Conservation (phyloP, 1,140 invertebrate genomes). For the Mamestra configurata region DNA sequence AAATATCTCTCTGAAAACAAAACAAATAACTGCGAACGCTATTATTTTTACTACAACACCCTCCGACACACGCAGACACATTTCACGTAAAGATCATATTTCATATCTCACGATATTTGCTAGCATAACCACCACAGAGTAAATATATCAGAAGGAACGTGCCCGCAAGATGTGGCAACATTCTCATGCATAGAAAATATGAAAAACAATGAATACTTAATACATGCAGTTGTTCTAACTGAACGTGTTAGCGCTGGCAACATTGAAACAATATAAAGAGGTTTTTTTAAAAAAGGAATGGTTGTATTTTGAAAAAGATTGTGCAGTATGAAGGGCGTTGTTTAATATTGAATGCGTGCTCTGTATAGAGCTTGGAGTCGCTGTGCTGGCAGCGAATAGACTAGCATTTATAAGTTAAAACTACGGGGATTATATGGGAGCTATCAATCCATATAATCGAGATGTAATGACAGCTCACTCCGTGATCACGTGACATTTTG, state of each 20-base stretch:
- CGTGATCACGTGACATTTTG: too few relatives aligned
- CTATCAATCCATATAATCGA: too few relatives aligned
- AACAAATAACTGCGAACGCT: background rate
- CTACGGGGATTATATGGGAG: too few relatives aligned
- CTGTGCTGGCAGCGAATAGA: too few relatives aligned
- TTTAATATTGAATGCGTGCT: too few relatives aligned
- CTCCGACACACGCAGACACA: constrained; percentile 2
- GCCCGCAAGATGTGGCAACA: constrained; percentile 3
- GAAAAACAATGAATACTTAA: constrained; percentile 48
- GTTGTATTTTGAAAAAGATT: background rate
- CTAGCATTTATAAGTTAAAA: too few relatives aligned
- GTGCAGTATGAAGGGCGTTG: background rate
- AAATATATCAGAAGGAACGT: constrained; percentile 39
- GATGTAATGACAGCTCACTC: too few relatives aligned
- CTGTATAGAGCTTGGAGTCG: too few relatives aligned
- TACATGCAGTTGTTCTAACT: constrained; percentile 42
- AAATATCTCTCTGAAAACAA: constrained; percentile 12
- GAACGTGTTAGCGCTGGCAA: constrained; percentile 1
- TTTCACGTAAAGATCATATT: constrained; percentile 40
- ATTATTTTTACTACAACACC: constrained; percentile 26
- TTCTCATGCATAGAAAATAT: constrained; percentile 48
- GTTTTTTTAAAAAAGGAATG: background rate
- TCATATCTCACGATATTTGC: constrained; percentile 33
- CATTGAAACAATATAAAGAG: constrained; percentile 28
- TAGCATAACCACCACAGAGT: constrained; percentile 6